Percentiles rank a stretch among this genome's conserved stretches.
Evolutionary conservation across 2,888 invertebrate genomes (phyloP).

Genomic region (Zaprionus lineosus): DNA sequence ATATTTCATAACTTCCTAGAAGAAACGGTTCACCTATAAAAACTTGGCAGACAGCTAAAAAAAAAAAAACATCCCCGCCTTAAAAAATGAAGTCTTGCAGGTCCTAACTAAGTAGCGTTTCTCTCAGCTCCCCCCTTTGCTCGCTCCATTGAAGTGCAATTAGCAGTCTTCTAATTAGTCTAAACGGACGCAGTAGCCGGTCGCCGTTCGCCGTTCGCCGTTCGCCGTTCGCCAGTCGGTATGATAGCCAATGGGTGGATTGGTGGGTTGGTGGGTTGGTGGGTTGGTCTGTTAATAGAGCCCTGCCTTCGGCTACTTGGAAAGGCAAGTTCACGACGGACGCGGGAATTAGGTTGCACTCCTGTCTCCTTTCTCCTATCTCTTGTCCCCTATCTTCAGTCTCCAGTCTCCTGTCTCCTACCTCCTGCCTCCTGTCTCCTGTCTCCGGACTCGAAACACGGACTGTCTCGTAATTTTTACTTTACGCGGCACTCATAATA

Average conservation of each 20-base stretch:
- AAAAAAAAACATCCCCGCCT: constrained; percentile 3
- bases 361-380: too few relatives aligned
- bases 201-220: constrained; percentile 26
- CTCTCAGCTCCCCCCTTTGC: constrained; percentile 39
- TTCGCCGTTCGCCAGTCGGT: too few relatives aligned
- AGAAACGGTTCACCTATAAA: too few relatives aligned
- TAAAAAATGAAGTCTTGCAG: constrained; percentile 18
- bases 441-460: not conserved
- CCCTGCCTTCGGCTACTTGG: constrained; percentile 36
- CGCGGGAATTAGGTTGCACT: too few relatives aligned
- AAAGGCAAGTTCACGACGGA: too few relatives aligned
- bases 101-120: not conserved
- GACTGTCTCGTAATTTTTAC: constrained; percentile 52
- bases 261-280: too few relatives aligned
- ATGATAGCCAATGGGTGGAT: too few relatives aligned
- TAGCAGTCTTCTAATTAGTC: constrained; percentile 72
- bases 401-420: too few relatives aligned
- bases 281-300: too few relatives aligned
- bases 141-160: constrained; percentile 68
- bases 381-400: too few relatives aligned
- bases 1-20: constrained; percentile 49
- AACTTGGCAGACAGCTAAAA: constrained; percentile 56
- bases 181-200: constrained; percentile 43
- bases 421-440: too few relatives aligned
- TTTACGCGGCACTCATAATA: constrained; percentile 65